Conservation (phyloP, 2,797 vertebrate genomes). For the Brachyrhaphis roseni region DNA sequence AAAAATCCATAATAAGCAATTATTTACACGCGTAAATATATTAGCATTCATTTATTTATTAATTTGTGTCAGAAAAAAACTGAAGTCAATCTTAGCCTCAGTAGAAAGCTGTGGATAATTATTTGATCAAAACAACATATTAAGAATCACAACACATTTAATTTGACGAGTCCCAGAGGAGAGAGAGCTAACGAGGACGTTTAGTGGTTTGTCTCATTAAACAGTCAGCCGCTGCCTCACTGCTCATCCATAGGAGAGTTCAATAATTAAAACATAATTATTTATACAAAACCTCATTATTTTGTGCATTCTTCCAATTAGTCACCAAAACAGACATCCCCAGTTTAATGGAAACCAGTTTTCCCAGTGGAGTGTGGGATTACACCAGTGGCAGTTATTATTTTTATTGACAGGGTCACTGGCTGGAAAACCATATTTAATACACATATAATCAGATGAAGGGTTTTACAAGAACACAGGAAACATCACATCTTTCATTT, state of each 20-base stretch:
- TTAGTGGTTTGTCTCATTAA: conserved; percentile 52
- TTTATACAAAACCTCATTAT: conserved; percentile 64
- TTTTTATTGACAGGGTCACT: conserved; percentile 57
- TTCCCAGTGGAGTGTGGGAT: conserved; percentile 63
- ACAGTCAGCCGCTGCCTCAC: conserved; percentile 42
- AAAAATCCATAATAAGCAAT: background rate
- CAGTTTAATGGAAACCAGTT: conserved; percentile 56
- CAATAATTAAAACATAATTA: conserved; percentile 60
- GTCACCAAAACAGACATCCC: conserved; percentile 37
- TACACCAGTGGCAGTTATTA: conserved; percentile 54
- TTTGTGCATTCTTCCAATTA: conserved; percentile 55
- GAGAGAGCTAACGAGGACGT: conserved; percentile 46
- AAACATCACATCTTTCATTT: background rate
- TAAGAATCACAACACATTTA: conserved; percentile 17
- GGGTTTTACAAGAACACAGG: conserved; percentile 1
- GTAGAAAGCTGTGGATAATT: conserved; percentile 31
- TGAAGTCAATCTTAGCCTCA: background rate
- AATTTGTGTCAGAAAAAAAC: background rate
- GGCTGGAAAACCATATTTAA: conserved; percentile 14
- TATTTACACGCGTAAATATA: background rate
- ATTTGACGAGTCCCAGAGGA: conserved; percentile 43
- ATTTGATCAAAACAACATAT: conserved; percentile 35
- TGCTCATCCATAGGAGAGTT: conserved; percentile 53
- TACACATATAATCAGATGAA: background rate
- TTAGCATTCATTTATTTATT: background rate